Evolutionary conservation across 2,888 invertebrate species (phyloP).

Genomic region (Leptura quadrifasciata): DNA sequence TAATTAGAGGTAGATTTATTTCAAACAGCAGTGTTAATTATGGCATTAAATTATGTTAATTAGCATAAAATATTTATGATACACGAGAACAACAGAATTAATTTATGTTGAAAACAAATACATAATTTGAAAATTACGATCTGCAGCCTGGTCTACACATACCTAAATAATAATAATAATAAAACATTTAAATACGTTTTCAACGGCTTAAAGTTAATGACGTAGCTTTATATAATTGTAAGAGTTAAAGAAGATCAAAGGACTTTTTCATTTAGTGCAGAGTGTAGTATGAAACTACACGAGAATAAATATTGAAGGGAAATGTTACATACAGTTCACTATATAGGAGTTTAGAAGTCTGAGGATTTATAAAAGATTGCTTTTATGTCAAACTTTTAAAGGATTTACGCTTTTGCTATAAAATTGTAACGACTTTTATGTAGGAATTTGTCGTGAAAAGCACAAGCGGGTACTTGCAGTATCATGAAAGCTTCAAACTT

Average conservation of each 20-base stretch:
- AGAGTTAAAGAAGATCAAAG: conserved; percentile 69
- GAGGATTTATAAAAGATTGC: conserved; percentile 63
- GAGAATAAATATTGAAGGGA: conserved; percentile 57
- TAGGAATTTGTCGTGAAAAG: conserved; percentile 57
- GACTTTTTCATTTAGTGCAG: conserved; percentile 50
- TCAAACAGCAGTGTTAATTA: not conserved
- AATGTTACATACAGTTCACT: conserved; percentile 56
- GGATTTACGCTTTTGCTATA: conserved; percentile 61
- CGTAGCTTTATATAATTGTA: conserved; percentile 65
- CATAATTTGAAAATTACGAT: conserved; percentile 7
- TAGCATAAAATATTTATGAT: not conserved
- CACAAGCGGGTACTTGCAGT: conserved; percentile 57
- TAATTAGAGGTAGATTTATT: conserved; percentile 3
- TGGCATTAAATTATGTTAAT: conserved; percentile 9
- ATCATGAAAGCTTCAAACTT: conserved; percentile 53
- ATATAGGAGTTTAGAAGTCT: conserved; percentile 60
- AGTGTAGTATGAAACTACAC: conserved; percentile 56
- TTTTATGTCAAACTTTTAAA: conserved; percentile 63
- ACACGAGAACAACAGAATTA: conserved; percentile 1
- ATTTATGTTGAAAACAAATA: conserved; percentile 18
- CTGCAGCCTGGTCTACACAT: not conserved
- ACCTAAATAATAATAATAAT: not conserved
- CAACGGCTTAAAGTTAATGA: conserved; percentile 66
- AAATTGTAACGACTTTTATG: conserved; percentile 64
- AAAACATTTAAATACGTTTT: conserved; percentile 40